A percentile compares a stretch with the other conserved stretches of the same genome.
Conservation (phyloP, 2,888 invertebrate genomes). For the Dascillus cervinus region DNA sequence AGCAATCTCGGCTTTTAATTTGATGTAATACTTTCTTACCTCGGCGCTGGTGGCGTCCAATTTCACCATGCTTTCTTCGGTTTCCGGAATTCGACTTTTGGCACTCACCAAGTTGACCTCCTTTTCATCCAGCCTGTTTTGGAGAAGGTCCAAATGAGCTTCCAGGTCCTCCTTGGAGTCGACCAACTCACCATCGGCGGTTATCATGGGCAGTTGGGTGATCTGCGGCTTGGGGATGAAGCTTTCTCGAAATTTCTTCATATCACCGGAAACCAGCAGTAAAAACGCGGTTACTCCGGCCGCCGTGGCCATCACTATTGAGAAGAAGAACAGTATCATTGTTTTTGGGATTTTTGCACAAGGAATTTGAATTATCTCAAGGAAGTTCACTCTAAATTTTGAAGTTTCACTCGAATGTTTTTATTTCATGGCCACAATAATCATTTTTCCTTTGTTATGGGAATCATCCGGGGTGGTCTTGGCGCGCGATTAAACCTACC, state of each 20-base stretch:
- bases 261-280: conserved; percentile 25
- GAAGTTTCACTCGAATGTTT: no score
- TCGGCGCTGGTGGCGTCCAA: conserved; percentile 28
- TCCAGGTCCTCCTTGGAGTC: conserved; percentile 33
- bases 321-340: conserved; percentile 20
- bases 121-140: conserved; percentile 29
- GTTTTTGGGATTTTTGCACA: no score
- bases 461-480: no score
- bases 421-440: no score
- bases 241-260: conserved; percentile 24
- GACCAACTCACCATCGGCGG: conserved; percentile 20
- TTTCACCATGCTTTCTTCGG: conserved; percentile 29
- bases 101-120: conserved; percentile 26
- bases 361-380: no score
- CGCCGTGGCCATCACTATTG: conserved; percentile 25
- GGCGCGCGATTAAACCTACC: no score
- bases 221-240: conserved; percentile 6
- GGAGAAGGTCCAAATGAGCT: conserved; percentile 29
- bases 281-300: conserved; percentile 29
- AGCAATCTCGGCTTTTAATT: conserved; percentile 25
- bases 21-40: conserved; percentile 29
- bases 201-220: conserved; percentile 21
- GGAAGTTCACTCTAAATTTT: no score
- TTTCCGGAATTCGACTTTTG: conserved; percentile 23
- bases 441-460: no score